phyloP scores from a whole-genome alignment of 2,113 vertebrate genomes.

The Potamarius usumacintae region DNA sequence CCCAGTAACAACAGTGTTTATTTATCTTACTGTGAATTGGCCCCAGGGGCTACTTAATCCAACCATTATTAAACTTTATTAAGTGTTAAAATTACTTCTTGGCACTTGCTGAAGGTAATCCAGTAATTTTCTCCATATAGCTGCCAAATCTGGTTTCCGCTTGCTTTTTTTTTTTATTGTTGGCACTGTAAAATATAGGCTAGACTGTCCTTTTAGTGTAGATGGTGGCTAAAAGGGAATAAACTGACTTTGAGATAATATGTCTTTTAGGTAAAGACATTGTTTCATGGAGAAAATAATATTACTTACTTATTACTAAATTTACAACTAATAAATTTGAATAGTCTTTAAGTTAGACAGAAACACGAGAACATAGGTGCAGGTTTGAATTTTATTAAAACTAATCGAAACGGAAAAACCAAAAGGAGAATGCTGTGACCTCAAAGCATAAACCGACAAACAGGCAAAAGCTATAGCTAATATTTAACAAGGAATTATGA shows the following conservation, averaged over 20 bases:
- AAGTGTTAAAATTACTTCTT: conserved; percentile 78
- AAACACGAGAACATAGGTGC: not conserved
- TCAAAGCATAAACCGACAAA: not conserved
- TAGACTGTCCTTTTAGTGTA: conserved; percentile 19
- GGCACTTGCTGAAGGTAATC: conserved; percentile 76
- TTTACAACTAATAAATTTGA: not conserved
- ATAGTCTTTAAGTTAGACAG: not conserved
- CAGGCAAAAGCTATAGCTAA: not conserved
- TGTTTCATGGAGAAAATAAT: not conserved
- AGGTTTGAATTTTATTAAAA: not conserved
- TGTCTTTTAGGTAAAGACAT: not conserved
- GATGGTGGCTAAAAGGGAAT: conserved; percentile 47
- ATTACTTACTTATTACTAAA: not conserved
- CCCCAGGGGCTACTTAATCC: conserved; percentile 44
- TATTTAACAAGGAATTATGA: not conserved
- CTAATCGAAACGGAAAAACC: not conserved
- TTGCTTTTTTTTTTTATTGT: conserved; percentile 57
- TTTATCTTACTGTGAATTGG: conserved; percentile 50
- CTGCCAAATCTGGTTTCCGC: conserved; percentile 75
- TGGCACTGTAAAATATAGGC: conserved; percentile 59
- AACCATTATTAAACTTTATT: conserved; percentile 70
- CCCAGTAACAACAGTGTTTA: conserved; percentile 51
- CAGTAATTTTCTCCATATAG: conserved; percentile 73
- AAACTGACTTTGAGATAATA: not conserved
- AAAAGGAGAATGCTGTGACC: not conserved